These are phyloP conservation scores for Rhegmatorhina hoffmannsi DNA, from an alignment of 2,113 vertebrate genomes.

Conservation along the genomic window DNA sequence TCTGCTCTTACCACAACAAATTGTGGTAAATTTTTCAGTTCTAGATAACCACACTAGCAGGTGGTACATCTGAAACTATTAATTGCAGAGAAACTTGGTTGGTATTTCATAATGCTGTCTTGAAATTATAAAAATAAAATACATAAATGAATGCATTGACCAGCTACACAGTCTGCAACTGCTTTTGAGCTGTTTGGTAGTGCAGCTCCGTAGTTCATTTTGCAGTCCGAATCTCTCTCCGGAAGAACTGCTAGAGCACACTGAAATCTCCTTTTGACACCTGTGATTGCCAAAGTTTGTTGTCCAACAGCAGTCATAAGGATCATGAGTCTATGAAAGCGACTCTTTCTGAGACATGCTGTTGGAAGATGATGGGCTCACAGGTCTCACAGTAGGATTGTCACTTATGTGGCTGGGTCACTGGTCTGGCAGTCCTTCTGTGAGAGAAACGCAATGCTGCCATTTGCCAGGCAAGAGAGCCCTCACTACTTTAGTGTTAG, in stretches of 20 bases:
- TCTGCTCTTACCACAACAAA: not conserved
- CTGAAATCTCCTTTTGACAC: not conserved
- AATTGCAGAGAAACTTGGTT: not conserved
- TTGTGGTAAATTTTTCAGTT: not conserved
- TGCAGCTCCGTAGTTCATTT: not conserved
- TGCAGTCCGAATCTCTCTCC: not conserved
- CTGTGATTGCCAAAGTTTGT: not conserved
- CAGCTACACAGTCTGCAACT: not conserved
- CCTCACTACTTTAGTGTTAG: rapidly evolving
- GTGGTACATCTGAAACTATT: not conserved
- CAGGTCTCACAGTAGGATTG: not conserved
- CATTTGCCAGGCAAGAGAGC: not conserved
- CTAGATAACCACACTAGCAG: not conserved
- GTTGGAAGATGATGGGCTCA: not conserved
- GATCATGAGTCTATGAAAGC: not conserved
- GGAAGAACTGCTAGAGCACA: not conserved
- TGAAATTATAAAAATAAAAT: not conserved
- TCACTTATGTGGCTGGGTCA: rapidly evolving
- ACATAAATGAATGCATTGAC: not conserved
- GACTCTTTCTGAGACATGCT: not conserved
- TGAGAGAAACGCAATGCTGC: not conserved
- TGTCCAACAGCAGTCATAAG: rapidly evolving
- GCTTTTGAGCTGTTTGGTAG: not conserved
- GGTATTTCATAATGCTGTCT: not conserved
- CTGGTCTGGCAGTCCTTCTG: not conserved